A percentile compares a stretch with the other conserved stretches of the same genome.
Evolutionary conservation across 1,140 invertebrate genomes (phyloP).

Genomic region (Apolygus lucorum): DNA sequence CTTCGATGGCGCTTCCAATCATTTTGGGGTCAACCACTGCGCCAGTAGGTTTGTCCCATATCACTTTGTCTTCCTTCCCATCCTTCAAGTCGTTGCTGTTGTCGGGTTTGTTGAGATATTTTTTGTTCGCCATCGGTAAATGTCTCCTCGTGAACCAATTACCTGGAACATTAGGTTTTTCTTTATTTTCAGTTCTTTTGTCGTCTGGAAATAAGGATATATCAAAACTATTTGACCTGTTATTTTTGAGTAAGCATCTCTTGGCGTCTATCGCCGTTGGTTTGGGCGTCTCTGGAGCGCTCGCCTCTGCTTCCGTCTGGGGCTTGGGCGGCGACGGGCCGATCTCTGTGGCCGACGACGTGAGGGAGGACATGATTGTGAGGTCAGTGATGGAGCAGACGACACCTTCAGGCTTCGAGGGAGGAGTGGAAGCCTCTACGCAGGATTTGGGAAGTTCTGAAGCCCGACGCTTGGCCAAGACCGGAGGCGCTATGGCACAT

Average conservation of each 20-base stretch:
- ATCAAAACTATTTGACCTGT: slow-evolving; percentile 71
- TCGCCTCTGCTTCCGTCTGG: slow-evolving; percentile 32
- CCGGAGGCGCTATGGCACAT: slow-evolving; percentile 24
- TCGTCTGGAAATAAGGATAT: slow-evolving; percentile 56
- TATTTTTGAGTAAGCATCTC: slow-evolving; percentile 48
- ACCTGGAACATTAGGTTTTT: slow-evolving; percentile 43
- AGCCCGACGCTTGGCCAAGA: slow-evolving; percentile 28
- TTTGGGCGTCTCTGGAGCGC: slow-evolving; percentile 23
- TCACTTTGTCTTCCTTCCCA: slow-evolving; percentile 43
- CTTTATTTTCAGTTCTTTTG: slow-evolving; percentile 37
- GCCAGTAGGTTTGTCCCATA: slow-evolving; percentile 62
- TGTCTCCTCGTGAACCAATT: slow-evolving; percentile 67
- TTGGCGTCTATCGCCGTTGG: slow-evolving; percentile 41
- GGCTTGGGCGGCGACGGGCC: slow-evolving; percentile 33
- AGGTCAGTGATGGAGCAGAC: slow-evolving; percentile 72
- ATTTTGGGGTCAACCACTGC: slow-evolving; percentile 66
- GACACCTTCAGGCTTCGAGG: slow-evolving; percentile 43
- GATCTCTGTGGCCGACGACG: slow-evolving; percentile 69
- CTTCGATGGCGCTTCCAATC: slow-evolving; percentile 70
- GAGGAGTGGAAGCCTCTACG: neutral
- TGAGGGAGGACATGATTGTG: slow-evolving; percentile 65
- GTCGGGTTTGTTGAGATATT: slow-evolving; percentile 23
- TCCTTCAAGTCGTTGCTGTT: neutral
- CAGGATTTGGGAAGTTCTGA: slow-evolving; percentile 30
- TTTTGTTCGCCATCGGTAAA: slow-evolving; percentile 52